phyloP scores from a whole-genome alignment of 2,113 vertebrate genomes.

The Polypterus senegalus region DNA sequence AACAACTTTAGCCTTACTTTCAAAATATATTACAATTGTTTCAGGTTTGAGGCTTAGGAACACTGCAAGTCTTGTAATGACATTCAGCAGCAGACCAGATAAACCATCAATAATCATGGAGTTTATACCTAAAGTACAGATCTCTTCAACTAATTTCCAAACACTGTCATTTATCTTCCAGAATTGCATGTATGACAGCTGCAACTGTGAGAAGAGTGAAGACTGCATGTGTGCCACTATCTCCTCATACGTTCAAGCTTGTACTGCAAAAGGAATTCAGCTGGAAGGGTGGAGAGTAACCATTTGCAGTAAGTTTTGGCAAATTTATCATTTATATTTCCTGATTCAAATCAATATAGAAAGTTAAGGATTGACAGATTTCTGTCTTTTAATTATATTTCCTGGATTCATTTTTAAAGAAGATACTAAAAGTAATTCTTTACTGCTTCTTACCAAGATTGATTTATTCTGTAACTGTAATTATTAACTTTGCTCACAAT shows the following conservation, averaged over 20 bases:
- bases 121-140: too few relatives aligned
- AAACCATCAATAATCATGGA: too few relatives aligned
- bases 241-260: constrained; percentile 69
- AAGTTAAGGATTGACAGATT: too few relatives aligned
- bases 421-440: too few relatives aligned
- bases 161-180: constrained; percentile 28
- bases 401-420: too few relatives aligned
- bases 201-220: constrained; percentile 77
- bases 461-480: not conserved
- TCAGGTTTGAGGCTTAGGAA: too few relatives aligned
- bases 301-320: constrained; percentile 46
- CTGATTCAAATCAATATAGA: constrained; percentile 6
- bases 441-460: too few relatives aligned
- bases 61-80: too few relatives aligned
- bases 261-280: constrained; percentile 49
- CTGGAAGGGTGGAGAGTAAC: constrained; percentile 53
- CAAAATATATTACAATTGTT: too few relatives aligned
- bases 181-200: constrained; percentile 85
- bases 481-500: constrained; percentile 2
- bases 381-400: too few relatives aligned
- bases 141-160: not conserved
- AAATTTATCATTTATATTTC: not conserved
- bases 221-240: constrained; percentile 73
- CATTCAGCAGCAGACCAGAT: too few relatives aligned
- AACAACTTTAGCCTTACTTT: too few relatives aligned